phyloP scores from a whole-genome alignment of 1,140 invertebrate species.

The Elysia chlorotica region DNA sequence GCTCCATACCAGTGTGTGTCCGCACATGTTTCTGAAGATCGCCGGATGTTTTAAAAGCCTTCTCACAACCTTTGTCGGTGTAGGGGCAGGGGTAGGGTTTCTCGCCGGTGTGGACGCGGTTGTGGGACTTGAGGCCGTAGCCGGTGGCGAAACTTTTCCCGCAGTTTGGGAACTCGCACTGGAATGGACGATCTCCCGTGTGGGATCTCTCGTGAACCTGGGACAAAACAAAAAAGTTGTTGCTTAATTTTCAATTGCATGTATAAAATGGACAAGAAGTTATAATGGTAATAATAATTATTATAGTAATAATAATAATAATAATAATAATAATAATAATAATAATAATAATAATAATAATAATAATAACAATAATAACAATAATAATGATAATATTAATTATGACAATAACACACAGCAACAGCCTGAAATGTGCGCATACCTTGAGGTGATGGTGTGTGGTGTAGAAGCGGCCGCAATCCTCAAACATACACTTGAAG shows the following conservation, averaged over 20 bases:
- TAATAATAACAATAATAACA: too few relatives aligned
- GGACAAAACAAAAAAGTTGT: not conserved
- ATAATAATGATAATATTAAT: too few relatives aligned
- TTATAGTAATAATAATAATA: too few relatives aligned
- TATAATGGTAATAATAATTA: too few relatives aligned
- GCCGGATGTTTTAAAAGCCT: constrained; percentile 73
- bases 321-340: too few relatives aligned
- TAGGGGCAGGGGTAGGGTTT: constrained; percentile 71
- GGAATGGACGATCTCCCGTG: constrained; percentile 74
- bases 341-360: too few relatives aligned
- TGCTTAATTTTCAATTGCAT: not conserved
- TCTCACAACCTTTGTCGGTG: constrained; percentile 66
- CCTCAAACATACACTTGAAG: constrained; percentile 64
- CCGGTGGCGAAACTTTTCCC: constrained; percentile 73
- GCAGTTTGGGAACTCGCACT: constrained; percentile 68
- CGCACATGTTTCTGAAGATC: constrained; percentile 74
- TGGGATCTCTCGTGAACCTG: constrained; percentile 75
- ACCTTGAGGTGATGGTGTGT: constrained; percentile 69
- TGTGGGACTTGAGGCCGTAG: constrained; percentile 73
- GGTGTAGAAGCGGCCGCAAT: constrained; percentile 67
- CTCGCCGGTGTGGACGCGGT: constrained; percentile 73
- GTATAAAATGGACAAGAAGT: not conserved
- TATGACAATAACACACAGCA: too few relatives aligned
- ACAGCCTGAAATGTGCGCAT: too few relatives aligned
- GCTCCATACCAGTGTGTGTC: constrained; percentile 70